These are phyloP conservation scores for Dicerorhinus sumatrensis DNA, from an alignment of 2,113 vertebrate species.

Conservation along the genomic window DNA sequence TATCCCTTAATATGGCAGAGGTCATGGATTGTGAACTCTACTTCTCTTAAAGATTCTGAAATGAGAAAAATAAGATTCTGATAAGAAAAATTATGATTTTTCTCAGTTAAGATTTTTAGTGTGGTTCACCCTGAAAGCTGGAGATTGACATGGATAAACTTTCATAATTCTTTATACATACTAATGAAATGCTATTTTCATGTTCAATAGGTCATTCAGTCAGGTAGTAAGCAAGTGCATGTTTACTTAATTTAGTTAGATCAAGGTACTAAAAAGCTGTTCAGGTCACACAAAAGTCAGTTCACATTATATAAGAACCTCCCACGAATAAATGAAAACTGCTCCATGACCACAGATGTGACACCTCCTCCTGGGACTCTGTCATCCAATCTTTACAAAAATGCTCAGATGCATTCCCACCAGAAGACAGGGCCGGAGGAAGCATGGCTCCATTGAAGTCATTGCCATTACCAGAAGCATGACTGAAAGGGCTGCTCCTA, in stretches of 20 bases:
- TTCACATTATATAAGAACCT: neutral
- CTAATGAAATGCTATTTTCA: neutral
- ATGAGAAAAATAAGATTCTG: neutral
- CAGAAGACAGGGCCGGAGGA: neutral
- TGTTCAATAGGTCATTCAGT: neutral
- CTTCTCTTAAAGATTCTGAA: slow-evolving; percentile 1
- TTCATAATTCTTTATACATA: neutral
- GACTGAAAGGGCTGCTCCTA: neutral
- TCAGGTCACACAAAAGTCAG: neutral
- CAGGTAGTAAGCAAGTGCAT: neutral
- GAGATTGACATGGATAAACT: neutral
- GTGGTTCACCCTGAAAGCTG: neutral
- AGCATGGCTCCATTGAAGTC: too few species aligned
- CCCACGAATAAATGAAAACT: neutral
- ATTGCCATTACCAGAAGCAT: too few species aligned
- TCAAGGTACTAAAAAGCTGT: neutral
- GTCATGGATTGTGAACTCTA: neutral
- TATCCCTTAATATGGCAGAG: neutral
- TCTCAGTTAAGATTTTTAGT: neutral
- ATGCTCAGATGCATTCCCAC: too few species aligned
- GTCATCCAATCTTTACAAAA: neutral
- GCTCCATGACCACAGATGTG: neutral
- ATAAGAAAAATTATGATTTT: neutral
- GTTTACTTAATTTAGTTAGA: neutral
- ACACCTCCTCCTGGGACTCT: neutral